Evolutionary conservation across 2,888 invertebrate genomes (phyloP).

Genomic region (Cheilosia urbana): DNA sequence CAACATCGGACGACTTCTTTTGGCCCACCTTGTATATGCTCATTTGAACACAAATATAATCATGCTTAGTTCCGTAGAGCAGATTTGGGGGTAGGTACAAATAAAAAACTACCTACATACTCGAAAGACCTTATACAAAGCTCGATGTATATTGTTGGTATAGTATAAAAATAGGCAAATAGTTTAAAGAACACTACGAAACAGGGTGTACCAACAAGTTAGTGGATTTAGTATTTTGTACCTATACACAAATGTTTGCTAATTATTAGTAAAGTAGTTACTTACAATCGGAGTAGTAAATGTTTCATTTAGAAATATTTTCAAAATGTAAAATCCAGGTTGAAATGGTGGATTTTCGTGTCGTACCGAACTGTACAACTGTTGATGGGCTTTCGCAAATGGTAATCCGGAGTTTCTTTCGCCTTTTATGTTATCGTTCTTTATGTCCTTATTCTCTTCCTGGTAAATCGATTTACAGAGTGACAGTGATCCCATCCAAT

Average conservation of each 20-base stretch:
- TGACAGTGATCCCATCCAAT: conserved; percentile 91
- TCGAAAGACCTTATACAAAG: no score
- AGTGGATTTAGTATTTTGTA: no score
- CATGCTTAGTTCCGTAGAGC: no score
- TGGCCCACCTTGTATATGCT: no score
- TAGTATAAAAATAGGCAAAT: no score
- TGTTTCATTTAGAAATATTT: conserved; percentile 85
- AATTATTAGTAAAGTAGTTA: background rate
- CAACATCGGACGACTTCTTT: no score
- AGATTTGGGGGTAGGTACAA: no score
- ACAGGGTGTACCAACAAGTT: no score
- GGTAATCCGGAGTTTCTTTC: conserved; percentile 80
- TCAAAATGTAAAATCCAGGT: conserved; percentile 88
- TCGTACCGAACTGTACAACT: conserved; percentile 79
- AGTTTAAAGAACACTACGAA: no score
- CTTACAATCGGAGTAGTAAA: conserved; percentile 80
- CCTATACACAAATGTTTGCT: background rate
- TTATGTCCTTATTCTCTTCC: conserved; percentile 82
- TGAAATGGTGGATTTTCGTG: conserved; percentile 87
- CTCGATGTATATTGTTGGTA: no score
- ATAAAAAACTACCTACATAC: no score
- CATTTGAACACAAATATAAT: no score
- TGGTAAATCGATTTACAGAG: conserved; percentile 88
- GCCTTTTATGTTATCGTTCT: conserved; percentile 77
- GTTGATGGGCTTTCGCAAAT: conserved; percentile 81